These are phyloP conservation scores for Eristalis pertinax DNA, from an alignment of 2,888 invertebrate genomes.

Conservation along the genomic window DNA sequence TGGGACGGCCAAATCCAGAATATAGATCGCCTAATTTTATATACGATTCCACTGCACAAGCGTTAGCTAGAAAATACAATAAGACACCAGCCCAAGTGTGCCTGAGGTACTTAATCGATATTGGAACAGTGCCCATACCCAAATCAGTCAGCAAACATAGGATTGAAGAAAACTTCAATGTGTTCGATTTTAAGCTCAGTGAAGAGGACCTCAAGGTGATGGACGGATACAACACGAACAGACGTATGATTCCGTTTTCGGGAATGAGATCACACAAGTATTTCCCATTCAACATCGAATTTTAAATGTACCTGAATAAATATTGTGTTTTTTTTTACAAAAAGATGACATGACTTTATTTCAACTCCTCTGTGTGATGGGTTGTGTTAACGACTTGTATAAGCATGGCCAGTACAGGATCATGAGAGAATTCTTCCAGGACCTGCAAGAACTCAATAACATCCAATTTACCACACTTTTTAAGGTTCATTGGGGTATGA, in stretches of 20 bases:
- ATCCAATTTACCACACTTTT: no score
- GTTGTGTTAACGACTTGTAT: no score
- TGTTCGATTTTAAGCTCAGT: conserved; percentile 84
- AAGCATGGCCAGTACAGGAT: no score
- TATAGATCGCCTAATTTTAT: conserved; percentile 82
- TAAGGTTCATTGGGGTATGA: no score
- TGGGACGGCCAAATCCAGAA: conserved; percentile 85
- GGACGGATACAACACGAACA: conserved; percentile 69
- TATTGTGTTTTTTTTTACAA: neutral
- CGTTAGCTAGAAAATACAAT: conserved; percentile 84
- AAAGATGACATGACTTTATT: neutral
- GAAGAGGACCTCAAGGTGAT: conserved; percentile 81
- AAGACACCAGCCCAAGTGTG: conserved; percentile 85
- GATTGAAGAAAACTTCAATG: conserved; percentile 83
- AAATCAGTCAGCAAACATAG: conserved; percentile 83
- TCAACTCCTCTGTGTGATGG: neutral
- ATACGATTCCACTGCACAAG: conserved; percentile 80
- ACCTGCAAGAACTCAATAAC: no score
- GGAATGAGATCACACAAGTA: conserved; percentile 78
- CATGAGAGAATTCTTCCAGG: no score
- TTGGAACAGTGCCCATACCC: conserved; percentile 83
- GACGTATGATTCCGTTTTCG: conserved; percentile 78
- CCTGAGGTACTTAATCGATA: conserved; percentile 84
- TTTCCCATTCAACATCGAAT: conserved; percentile 77
- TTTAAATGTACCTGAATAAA: conserved; percentile 39